Percentiles rank a stretch among this genome's conserved stretches.
Evolutionary conservation across 2,797 vertebrate genomes (phyloP).

Genomic region (Acanthis flammea): DNA sequence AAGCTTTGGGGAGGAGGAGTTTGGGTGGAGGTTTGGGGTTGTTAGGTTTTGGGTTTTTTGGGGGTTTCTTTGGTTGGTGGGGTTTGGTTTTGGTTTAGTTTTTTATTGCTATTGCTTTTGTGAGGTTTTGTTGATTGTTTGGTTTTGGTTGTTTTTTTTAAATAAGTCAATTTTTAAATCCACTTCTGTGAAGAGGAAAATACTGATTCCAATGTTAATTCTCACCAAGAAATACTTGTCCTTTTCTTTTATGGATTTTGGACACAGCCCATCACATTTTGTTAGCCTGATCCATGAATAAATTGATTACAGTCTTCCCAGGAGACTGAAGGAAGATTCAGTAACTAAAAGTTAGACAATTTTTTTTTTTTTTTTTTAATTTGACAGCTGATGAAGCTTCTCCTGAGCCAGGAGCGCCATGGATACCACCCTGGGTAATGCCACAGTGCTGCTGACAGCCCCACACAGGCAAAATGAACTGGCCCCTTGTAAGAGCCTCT

Average conservation of each 20-base stretch:
- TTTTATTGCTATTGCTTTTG: not conserved
- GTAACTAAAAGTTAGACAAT: not conserved
- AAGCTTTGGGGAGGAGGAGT: not conserved
- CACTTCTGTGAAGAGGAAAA: not conserved
- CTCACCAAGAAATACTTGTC: not conserved
- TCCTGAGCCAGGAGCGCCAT: not conserved
- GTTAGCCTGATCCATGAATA: not conserved
- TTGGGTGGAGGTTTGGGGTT: not conserved
- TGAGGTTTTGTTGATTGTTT: not conserved
- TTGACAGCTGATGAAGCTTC: not conserved
- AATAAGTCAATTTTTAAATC: not conserved
- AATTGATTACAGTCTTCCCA: not conserved
- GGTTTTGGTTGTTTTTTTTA: not conserved
- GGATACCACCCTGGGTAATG: not conserved
- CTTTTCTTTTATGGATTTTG: not conserved
- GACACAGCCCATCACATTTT: not conserved
- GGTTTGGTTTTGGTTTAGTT: not conserved
- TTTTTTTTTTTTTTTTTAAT: not conserved
- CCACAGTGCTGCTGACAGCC: not conserved
- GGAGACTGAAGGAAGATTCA: not conserved
- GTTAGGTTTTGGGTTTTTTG: no score
- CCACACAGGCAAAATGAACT: not conserved
- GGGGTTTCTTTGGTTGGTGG: not conserved
- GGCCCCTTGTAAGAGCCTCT: not conserved
- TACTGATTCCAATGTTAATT: fast-evolving